Evolutionary conservation across 2,113 vertebrate species (phyloP), one percentile per base, ranked within the genome.

Genomic region (Mixornis gularis): DNA sequence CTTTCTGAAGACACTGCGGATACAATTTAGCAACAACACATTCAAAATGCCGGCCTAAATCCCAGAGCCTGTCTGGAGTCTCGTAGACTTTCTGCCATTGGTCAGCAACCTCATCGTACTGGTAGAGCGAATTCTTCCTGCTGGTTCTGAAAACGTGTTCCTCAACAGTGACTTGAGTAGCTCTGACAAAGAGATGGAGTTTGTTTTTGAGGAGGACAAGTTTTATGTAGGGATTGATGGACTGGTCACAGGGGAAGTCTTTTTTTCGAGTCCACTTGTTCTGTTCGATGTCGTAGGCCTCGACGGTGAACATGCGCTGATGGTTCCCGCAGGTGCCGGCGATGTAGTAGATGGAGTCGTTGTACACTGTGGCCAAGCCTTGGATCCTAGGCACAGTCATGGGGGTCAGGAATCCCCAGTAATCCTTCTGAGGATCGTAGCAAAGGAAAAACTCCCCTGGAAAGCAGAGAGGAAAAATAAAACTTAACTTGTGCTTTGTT

Each of bases 1-100:
- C 99, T 98, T 99, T 99, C 98, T 99, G 99, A 96, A 99, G 99
- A 99, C 99, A 99, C 93, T 99, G 99, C n/a, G 99, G 99, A 97
- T 99, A 99, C 77, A 99, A 98, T 98, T 99, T 99, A 98, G 99
- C 99, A 96, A 99, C 99, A 97, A 98, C 99, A 97, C 99, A 99
- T 98, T 99, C 99, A 97, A 99, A 99, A 98, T 99, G 99, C 96
- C 99, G 99, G 91, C 99, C 99, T 55, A 99, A 98, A 97, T 99
- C 99, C 99, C 99, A 99, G 96, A 99, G 98, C 86, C 98, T 98
- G 89, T 99, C 99, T 5, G 99, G 99, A 55, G 99, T 99, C 97
- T 99, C 99, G 0, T 99, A 99, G 12, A 99, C 97, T 96, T 99
- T 99, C 91, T 98, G 98, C 99, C 99, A 99, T 6, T 97, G 87